phyloP scores from a whole-genome alignment of 2,113 vertebrate genomes.

The Fukomys damarensis region DNA sequence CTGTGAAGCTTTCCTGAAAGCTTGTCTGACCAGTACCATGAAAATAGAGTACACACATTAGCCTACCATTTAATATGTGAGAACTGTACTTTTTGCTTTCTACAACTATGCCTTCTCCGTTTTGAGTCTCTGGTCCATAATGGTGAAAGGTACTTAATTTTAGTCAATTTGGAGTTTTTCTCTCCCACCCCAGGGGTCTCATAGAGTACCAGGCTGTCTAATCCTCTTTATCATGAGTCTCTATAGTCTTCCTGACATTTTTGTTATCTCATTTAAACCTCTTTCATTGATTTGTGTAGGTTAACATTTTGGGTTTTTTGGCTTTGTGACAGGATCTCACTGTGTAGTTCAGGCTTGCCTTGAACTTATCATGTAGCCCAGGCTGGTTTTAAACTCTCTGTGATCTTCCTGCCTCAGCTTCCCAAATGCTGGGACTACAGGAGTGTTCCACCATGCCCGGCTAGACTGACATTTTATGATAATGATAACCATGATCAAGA shows the following conservation, averaged over 20 bases:
- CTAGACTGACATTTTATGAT: neutral
- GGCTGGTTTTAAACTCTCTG: too few relatives aligned
- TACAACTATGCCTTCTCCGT: neutral
- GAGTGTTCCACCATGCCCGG: too few relatives aligned
- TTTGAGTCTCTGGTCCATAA: constrained; percentile 15
- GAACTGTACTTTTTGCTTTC: neutral
- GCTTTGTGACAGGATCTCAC: neutral
- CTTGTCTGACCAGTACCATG: too few relatives aligned
- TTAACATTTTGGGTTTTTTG: neutral
- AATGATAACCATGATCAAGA: neutral
- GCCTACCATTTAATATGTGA: neutral
- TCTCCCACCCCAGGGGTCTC: neutral
- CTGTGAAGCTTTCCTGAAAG: neutral
- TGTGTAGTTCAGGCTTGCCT: too few relatives aligned
- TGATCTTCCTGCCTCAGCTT: too few relatives aligned
- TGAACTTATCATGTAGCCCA: too few relatives aligned
- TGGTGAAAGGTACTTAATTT: neutral
- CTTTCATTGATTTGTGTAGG: neutral
- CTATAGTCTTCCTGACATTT: neutral
- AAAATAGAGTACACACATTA: neutral
- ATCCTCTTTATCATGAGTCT: neutral
- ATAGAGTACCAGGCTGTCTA: neutral
- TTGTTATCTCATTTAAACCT: neutral
- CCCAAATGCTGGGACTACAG: too few relatives aligned
- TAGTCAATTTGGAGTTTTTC: neutral